These are phyloP conservation scores for Cataglyphis albicans DNA, from an alignment of 2,888 invertebrate genomes.

Conservation along the genomic window DNA sequence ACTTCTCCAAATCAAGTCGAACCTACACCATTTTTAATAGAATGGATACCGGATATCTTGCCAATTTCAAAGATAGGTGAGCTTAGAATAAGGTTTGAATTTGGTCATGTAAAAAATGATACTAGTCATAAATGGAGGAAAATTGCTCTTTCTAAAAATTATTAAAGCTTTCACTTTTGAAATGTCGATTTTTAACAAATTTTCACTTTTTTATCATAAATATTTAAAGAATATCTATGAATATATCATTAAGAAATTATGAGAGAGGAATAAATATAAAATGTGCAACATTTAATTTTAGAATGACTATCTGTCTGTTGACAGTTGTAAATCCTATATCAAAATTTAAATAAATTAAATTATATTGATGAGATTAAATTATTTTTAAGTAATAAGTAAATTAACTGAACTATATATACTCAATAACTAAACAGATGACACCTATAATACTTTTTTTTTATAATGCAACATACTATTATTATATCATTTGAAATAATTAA, in stretches of 20 bases:
- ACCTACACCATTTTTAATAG: conserved; percentile 90
- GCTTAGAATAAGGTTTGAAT: conserved; percentile 90
- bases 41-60: conserved; percentile 92
- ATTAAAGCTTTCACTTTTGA: conserved; percentile 63
- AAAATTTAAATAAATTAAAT: conserved; percentile 19
- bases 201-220: conserved; percentile 62
- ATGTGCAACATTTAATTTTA: background rate
- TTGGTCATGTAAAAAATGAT: conserved; percentile 89
- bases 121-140: conserved; percentile 80
- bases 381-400: conserved; percentile 1
- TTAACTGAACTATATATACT: background rate
- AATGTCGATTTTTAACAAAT: conserved; percentile 56
- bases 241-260: background rate
- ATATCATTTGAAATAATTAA: conserved; percentile 1
- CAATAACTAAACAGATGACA: background rate
- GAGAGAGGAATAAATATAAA: background rate
- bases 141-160: conserved; percentile 78
- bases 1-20: conserved; percentile 87
- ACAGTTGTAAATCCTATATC: background rate
- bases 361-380: conserved; percentile 3
- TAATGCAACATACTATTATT: background rate
- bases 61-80: conserved; percentile 91
- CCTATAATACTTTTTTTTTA: background rate
- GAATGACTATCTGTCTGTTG: background rate
- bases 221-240: conserved; percentile 6